Percentiles rank a stretch among this genome's conserved stretches.
These are phyloP conservation scores for Thalassaphorura encarpata DNA, from an alignment of 1,140 invertebrate species.

Conservation along the genomic window DNA sequence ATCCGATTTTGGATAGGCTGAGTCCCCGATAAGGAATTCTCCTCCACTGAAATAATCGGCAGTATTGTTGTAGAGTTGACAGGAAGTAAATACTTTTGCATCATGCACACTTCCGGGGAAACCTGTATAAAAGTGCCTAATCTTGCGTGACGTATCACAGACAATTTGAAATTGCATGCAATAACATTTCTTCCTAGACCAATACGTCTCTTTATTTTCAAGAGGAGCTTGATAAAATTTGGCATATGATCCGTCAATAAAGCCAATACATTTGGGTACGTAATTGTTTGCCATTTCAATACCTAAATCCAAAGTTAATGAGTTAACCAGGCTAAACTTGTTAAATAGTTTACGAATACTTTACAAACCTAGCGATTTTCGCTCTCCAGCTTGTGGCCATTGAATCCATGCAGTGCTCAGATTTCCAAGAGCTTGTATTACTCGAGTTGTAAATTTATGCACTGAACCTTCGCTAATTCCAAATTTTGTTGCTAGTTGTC, in stretches of 20 bases:
- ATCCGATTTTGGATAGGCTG: conserved; percentile 6
- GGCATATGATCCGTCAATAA: conserved; percentile 15
- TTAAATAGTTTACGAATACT: too few species aligned
- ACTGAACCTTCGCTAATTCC: conserved; percentile 9
- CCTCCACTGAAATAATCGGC: not conserved
- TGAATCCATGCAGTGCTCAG: not conserved
- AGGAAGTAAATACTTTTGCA: conserved; percentile 11
- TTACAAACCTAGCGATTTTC: too few species aligned
- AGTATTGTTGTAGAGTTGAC: not conserved
- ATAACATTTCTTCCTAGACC: conserved; percentile 14
- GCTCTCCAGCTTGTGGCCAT: conserved; percentile 4
- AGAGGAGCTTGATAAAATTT: conserved; percentile 5
- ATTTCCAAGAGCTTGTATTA: not conserved
- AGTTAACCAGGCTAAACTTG: too few species aligned
- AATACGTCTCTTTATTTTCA: conserved; percentile 14
- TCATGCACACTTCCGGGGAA: conserved; percentile 19
- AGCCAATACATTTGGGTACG: conserved; percentile 13
- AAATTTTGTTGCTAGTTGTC: conserved; percentile 6
- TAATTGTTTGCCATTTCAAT: not conserved
- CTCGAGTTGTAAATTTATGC: not conserved
- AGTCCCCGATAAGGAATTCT: conserved; percentile 16
- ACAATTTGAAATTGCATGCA: conserved; percentile 18
- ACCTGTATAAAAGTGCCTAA: conserved; percentile 9
- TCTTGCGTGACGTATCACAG: not conserved
- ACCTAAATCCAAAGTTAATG: not conserved